A percentile compares a stretch with the other conserved stretches of the same genome.
These are phyloP conservation scores for Parnassius smintheus DNA, from an alignment of 2,888 invertebrate species.

Conservation along the genomic window DNA sequence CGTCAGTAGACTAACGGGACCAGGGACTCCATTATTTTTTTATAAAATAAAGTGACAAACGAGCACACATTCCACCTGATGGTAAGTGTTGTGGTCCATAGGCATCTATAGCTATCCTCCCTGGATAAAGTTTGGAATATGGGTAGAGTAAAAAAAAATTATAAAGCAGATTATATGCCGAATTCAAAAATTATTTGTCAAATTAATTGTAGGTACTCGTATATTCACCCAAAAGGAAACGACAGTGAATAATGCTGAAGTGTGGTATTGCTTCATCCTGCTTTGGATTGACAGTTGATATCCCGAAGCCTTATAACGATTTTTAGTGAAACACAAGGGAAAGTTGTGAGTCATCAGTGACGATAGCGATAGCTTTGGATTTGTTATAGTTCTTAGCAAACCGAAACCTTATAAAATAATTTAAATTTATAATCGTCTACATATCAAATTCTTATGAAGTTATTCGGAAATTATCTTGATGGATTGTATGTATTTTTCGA, in stretches of 20 bases:
- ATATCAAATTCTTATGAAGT: slow-evolving; percentile 12
- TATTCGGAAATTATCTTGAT: slow-evolving; percentile 20
- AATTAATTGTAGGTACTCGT: too few species aligned
- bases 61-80: too few species aligned
- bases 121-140: too few species aligned
- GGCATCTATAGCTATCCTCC: too few species aligned
- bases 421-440: slow-evolving; percentile 24
- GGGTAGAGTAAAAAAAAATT: too few species aligned
- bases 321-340: slow-evolving; percentile 27
- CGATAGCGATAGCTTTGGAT: slow-evolving; percentile 22
- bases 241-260: slow-evolving; percentile 16
- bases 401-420: slow-evolving; percentile 24
- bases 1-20: too few species aligned
- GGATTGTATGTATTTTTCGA: slow-evolving; percentile 12
- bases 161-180: too few species aligned
- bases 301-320: slow-evolving; percentile 26
- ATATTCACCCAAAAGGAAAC: slow-evolving; percentile 1
- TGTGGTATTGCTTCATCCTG: slow-evolving; percentile 23
- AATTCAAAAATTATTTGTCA: too few species aligned
- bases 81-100: too few species aligned
- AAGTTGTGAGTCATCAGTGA: slow-evolving; percentile 27
- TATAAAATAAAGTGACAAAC: too few species aligned
- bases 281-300: slow-evolving; percentile 27
- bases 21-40: too few species aligned
- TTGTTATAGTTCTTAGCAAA: slow-evolving; percentile 26